Evolutionary conservation across 2,888 invertebrate genomes (phyloP).

Genomic region (Dynastes maya): DNA sequence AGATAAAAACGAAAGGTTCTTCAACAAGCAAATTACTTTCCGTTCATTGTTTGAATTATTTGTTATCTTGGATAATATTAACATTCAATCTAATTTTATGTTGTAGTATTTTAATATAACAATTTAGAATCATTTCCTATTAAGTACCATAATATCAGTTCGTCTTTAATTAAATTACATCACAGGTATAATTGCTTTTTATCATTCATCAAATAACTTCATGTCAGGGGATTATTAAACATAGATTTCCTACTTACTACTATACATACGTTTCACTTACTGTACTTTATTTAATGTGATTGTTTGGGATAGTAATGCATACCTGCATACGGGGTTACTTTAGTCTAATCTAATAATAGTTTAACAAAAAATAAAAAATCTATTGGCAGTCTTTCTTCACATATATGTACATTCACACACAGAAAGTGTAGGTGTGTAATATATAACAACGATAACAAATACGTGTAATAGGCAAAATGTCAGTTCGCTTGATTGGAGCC

Average conservation of each 20-base stretch:
- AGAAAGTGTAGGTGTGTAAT: not conserved
- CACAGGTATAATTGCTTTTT: constrained; percentile 31
- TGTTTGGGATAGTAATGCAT: constrained; percentile 23
- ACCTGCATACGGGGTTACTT: constrained; percentile 26
- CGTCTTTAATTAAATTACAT: constrained; percentile 6
- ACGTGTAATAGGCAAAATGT: not conserved
- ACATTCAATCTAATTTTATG: no score
- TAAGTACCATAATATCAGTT: not conserved
- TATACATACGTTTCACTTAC: constrained; percentile 19
- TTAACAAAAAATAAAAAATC: constrained; percentile 27
- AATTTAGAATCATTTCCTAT: no score
- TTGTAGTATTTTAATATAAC: no score
- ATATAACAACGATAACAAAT: constrained; percentile 40
- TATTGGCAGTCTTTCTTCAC: constrained; percentile 29
- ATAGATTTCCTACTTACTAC: not conserved
- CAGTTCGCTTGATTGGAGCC: not conserved
- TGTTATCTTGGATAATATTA: no score
- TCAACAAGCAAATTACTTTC: no score
- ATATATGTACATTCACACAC: constrained; percentile 15
- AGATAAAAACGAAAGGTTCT: no score
- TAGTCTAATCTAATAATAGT: constrained; percentile 11
- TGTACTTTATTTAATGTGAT: constrained; percentile 18
- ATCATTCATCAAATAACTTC: not conserved
- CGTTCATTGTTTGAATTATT: no score
- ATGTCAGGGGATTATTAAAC: no score